Conservation (phyloP, 2,888 invertebrate species). For the Brachynemurus nebulosus region DNA sequence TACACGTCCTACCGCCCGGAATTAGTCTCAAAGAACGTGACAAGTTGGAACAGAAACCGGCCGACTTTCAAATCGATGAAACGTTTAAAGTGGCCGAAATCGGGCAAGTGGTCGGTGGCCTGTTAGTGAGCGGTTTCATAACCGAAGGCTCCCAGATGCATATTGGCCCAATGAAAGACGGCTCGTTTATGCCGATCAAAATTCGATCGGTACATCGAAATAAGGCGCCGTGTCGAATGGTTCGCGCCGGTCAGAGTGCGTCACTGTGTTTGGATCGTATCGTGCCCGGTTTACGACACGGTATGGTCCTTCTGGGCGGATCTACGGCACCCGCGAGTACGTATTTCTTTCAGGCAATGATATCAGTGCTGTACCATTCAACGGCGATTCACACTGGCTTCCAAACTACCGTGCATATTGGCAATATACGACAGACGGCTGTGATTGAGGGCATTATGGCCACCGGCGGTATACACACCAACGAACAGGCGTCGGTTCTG, state of each 20-base stretch:
- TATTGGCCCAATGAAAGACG: constrained; percentile 63
- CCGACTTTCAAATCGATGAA: constrained; percentile 90
- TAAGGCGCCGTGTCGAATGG: constrained; percentile 76
- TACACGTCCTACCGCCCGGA: constrained; percentile 67
- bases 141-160: constrained; percentile 68
- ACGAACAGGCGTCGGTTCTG: constrained; percentile 72
- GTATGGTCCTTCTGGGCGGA: constrained; percentile 67
- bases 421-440: constrained; percentile 92
- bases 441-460: constrained; percentile 61
- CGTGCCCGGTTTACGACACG: constrained; percentile 52
- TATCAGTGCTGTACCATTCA: constrained; percentile 78
- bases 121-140: constrained; percentile 72
- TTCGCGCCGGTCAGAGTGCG: constrained; percentile 83
- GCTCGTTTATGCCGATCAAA: constrained; percentile 59
- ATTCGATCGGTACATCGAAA: constrained; percentile 85
- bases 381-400: constrained; percentile 72
- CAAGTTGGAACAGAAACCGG: constrained; percentile 54
- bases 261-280: constrained; percentile 57
- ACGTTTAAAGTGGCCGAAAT: constrained; percentile 74
- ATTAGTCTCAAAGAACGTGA: constrained; percentile 50
- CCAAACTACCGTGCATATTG: constrained; percentile 89
- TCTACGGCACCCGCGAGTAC: constrained; percentile 38
- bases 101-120: constrained; percentile 73
- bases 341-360: constrained; percentile 66
- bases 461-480: constrained; percentile 55